Evolutionary conservation across 2,113 vertebrate genomes (phyloP).

Genomic region (Tetraodon nigroviridis): DNA sequence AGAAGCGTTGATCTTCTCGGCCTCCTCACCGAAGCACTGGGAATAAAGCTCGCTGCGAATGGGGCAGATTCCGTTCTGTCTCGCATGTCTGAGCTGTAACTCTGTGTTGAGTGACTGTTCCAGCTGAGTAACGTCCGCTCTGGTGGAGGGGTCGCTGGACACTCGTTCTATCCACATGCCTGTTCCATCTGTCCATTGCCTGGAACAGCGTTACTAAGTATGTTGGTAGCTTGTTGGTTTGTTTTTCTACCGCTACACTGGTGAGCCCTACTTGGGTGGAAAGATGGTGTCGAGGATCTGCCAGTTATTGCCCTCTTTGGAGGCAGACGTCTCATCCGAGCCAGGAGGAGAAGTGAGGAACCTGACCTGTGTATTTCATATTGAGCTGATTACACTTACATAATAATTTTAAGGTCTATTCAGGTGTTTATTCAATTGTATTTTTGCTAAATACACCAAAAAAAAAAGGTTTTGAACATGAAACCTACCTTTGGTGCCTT

Average conservation of each 20-base stretch:
- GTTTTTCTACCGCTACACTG: not conserved
- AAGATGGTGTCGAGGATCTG: conserved; percentile 86
- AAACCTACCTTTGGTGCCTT: conserved; percentile 79
- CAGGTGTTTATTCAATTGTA: no score
- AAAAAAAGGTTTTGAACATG: not conserved
- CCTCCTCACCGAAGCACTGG: conserved; percentile 86
- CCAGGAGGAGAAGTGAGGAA: conserved; percentile 71
- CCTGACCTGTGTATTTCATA: conserved; percentile 64
- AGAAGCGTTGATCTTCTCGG: not conserved
- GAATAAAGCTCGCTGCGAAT: conserved; percentile 89
- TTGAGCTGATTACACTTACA: no score
- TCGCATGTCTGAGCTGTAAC: conserved; percentile 84
- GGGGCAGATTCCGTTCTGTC: conserved; percentile 87
- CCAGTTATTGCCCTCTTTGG: conserved; percentile 61
- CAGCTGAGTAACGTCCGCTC: conserved; percentile 82
- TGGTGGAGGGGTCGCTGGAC: conserved; percentile 84
- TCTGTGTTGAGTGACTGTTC: conserved; percentile 83
- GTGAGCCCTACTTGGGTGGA: conserved; percentile 80
- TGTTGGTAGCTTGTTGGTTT: not conserved
- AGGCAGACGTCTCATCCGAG: conserved; percentile 69
- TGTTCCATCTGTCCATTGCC: conserved; percentile 83
- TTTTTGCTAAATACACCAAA: no score
- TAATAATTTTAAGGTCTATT: no score
- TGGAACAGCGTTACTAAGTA: conserved; percentile 41
- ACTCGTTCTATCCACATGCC: conserved; percentile 89